phyloP scores from a whole-genome alignment of 64 coral and sea anemone genomes.

The Acropora yongei region DNA sequence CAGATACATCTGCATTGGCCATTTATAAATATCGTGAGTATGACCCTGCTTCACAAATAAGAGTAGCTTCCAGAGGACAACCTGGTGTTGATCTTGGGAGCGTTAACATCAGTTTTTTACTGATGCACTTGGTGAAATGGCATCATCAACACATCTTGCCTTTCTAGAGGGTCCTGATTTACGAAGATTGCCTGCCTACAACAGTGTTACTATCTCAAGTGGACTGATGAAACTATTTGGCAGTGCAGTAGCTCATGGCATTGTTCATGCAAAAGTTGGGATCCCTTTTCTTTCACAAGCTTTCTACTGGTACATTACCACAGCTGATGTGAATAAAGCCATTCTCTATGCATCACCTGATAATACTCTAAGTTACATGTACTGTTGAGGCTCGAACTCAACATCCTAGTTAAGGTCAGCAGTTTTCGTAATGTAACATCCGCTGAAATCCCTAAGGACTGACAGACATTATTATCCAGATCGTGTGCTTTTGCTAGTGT shows the following conservation, averaged over 20 bases:
- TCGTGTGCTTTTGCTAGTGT: background rate
- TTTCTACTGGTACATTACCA: slow-evolving; percentile 49
- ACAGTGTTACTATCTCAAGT: background rate
- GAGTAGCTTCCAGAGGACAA: slow-evolving; percentile 30
- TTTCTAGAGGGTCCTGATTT: slow-evolving; percentile 30
- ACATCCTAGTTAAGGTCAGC: background rate
- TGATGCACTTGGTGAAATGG: slow-evolving; percentile 26
- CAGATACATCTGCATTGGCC: background rate
- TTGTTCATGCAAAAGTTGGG: slow-evolving; percentile 40
- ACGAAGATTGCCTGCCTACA: slow-evolving; percentile 24
- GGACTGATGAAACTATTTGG: slow-evolving; percentile 49
- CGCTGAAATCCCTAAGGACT: background rate
- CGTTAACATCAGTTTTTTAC: slow-evolving; percentile 44
- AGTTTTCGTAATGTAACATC: background rate
- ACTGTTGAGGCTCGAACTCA: slow-evolving; percentile 12
- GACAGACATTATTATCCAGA: background rate
- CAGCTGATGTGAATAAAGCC: slow-evolving; percentile 45
- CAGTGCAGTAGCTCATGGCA: slow-evolving; percentile 4
- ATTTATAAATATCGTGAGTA: slow-evolving; percentile 45
- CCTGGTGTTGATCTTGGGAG: slow-evolving; percentile 59
- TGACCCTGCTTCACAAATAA: slow-evolving; percentile 17
- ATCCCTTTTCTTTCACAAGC: slow-evolving; percentile 8
- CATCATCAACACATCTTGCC: background rate
- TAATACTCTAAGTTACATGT: background rate
- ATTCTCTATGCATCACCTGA: slow-evolving; percentile 20